Conservation (phyloP, 37 sponge, comb jelly and placozoan genomes). For the Eunapius fragilis region DNA sequence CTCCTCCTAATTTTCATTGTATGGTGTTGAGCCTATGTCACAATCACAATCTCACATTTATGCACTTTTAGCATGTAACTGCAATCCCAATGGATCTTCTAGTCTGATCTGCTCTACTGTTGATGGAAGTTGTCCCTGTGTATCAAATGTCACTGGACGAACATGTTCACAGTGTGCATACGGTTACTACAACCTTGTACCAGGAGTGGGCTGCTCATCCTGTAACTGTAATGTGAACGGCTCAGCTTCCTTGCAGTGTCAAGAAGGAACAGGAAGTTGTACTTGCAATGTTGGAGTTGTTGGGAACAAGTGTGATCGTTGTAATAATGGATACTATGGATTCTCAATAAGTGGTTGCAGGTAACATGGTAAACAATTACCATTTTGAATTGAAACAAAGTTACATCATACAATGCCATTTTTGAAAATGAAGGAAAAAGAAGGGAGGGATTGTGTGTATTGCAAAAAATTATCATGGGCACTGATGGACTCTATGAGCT, state of each 20-base stretch:
- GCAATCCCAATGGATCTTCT: constrained; percentile 40
- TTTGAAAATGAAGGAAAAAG: no score
- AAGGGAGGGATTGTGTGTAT: no score
- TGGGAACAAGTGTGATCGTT: constrained; percentile 61
- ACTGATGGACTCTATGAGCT: neutral
- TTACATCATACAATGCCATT: no score
- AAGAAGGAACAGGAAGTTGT: constrained; percentile 55
- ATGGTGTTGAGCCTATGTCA: no score
- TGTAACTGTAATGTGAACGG: constrained; percentile 64
- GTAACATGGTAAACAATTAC: constrained; percentile 36
- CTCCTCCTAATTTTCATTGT: no score
- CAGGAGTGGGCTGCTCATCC: constrained; percentile 23
- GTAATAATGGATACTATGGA: constrained; percentile 54
- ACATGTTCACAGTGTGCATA: constrained; percentile 49
- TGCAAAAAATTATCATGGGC: no score
- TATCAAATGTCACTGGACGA: constrained; percentile 46
- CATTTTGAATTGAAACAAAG: no score
- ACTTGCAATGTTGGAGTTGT: constrained; percentile 70
- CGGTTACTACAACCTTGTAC: constrained; percentile 26
- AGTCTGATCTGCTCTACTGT: constrained; percentile 39
- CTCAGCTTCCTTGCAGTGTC: constrained; percentile 30
- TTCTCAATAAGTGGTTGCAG: constrained; percentile 65
- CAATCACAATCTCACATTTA: neutral
- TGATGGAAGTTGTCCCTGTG: constrained; percentile 72
- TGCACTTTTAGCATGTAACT: constrained; percentile 15